A percentile compares a stretch with the other conserved stretches of the same genome.
These are phyloP conservation scores for Enteromius anoplus DNA, from an alignment of 2,797 vertebrate species.

Conservation along the genomic window DNA sequence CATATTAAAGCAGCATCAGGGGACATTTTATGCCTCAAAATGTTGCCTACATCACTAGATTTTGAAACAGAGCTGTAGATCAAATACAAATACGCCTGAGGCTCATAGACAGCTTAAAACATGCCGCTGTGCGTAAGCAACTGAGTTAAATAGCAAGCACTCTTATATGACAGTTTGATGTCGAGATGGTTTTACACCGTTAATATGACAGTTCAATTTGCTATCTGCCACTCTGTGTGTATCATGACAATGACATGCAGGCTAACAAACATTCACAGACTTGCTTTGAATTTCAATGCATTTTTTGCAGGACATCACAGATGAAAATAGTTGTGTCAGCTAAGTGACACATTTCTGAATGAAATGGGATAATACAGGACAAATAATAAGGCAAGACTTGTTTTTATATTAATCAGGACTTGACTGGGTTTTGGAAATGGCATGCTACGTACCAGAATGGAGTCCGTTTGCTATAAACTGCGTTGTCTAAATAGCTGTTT, in stretches of 20 bases:
- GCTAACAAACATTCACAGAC: constrained; percentile 32
- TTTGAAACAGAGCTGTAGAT: neutral
- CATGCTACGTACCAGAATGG: neutral
- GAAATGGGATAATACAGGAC: neutral
- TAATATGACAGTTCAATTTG: constrained; percentile 57
- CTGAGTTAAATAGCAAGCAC: constrained; percentile 25
- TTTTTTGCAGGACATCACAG: neutral
- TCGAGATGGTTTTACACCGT: constrained; percentile 48
- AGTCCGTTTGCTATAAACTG: neutral
- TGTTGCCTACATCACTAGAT: neutral
- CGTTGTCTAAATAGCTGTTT: neutral
- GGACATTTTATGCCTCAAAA: neutral
- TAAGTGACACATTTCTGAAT: neutral
- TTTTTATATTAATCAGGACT: neutral
- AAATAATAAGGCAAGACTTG: neutral
- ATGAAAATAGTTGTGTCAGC: neutral
- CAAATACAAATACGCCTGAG: neutral
- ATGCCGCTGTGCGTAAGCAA: neutral
- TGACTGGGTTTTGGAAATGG: neutral
- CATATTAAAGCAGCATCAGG: neutral
- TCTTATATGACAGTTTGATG: constrained; percentile 31
- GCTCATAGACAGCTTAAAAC: constrained; percentile 21
- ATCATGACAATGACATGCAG: neutral
- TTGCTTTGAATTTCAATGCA: constrained; percentile 1
- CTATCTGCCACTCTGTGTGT: constrained; percentile 34